A percentile compares a stretch with the other conserved stretches of the same genome.
Conservation (phyloP, 2,113 vertebrate genomes). For the Amia ocellicauda region DNA sequence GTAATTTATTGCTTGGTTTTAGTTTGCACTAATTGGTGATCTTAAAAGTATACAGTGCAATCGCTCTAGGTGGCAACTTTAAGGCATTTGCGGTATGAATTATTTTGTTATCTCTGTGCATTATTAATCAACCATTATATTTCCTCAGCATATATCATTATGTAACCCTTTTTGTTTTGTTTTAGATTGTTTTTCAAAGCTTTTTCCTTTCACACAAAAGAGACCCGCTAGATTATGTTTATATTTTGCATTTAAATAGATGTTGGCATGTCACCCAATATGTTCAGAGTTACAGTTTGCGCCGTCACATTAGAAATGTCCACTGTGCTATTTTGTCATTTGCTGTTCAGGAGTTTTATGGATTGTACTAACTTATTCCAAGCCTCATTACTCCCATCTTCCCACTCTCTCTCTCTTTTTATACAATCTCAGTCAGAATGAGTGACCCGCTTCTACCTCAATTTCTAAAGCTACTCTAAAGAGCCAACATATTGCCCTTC, state of each 20-base stretch:
- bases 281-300: background rate
- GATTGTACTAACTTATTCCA: background rate
- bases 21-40: too few species aligned
- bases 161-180: too few species aligned
- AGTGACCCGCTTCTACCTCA: background rate
- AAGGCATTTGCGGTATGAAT: too few species aligned
- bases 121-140: too few species aligned
- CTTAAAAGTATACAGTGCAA: too few species aligned
- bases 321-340: background rate
- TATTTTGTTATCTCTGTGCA: too few species aligned
- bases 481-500: slow-evolving; percentile 56
- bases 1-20: too few species aligned
- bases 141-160: too few species aligned
- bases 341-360: background rate
- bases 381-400: background rate
- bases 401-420: background rate
- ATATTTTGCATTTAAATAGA: background rate
- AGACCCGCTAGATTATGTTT: too few species aligned
- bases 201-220: too few species aligned
- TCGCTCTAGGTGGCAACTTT: too few species aligned
- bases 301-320: background rate
- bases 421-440: slow-evolving; percentile 27
- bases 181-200: too few species aligned
- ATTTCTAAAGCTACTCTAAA: slow-evolving; percentile 47
- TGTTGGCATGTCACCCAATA: background rate